Evolutionary conservation across 2,113 vertebrate species (phyloP), one percentile per base, ranked within the genome.

Genomic region (Rhizomys pruinosus): DNA sequence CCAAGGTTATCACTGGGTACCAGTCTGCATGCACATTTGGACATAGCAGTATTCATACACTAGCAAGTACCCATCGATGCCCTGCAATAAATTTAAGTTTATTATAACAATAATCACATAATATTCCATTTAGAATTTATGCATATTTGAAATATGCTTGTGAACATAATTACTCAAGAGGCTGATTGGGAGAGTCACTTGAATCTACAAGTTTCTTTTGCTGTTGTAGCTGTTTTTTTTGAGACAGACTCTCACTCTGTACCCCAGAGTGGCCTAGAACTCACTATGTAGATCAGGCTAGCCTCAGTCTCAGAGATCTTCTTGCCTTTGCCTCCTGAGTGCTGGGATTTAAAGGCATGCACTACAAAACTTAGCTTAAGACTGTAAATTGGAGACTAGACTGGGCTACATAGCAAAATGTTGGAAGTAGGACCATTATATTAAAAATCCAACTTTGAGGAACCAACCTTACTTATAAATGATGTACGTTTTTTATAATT

Each of bases 391-490:
- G 47, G 20, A 63, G 25, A 63, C 16, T 27, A 71, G 74, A 20
- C 16, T 71, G 32, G 34, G 64, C 19, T 55, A 85, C 29, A 84
- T 7, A 66, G 47, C 19, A 73, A 66, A n/a, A 84, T 25, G 6
- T 71, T 85, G 68, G 37, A 72, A 85, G 7, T 63, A 72, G 32
- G 19, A 7, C 27, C 69, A 17, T 59, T 87, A 42, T 34, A 59
- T 69, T 80, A 72, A 93, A 87, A 92, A 20, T 61, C 55, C 27
- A 59, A 91, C n/a, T 47, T 90, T 55, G 42, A 12, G 15, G 77
- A 52, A n/a, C 93, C 63, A 52, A 47, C 6, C 16, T 88, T 87
- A 52, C 12, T 11, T 57, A n/a, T 92, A 37, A 72, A 77, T 32
- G 29, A n/a, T 55, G 7, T 61, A 1, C 2, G 10, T 20, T 39